Evolutionary conservation across 2,888 invertebrate species (phyloP).

Genomic region (Ormyrus labotus): DNA sequence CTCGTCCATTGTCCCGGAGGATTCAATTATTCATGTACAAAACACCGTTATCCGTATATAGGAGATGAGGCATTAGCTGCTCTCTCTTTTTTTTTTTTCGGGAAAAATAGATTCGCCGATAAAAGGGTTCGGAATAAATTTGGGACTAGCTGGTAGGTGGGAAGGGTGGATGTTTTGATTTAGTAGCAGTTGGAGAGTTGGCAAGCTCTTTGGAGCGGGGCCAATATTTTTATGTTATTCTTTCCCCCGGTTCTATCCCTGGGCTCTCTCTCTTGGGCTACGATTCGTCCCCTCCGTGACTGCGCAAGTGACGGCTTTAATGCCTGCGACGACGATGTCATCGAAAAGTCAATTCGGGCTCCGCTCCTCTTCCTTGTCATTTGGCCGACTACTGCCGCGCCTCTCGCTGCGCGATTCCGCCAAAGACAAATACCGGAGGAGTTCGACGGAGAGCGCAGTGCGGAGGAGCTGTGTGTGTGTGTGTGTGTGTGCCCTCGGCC

Average conservation of each 20-base stretch:
- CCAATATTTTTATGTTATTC: constrained; percentile 73
- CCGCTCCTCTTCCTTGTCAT: not conserved
- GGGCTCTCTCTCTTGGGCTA: constrained; percentile 5
- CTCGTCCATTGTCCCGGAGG: too few relatives aligned
- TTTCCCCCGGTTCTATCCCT: constrained; percentile 42
- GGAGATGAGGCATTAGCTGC: constrained; percentile 58
- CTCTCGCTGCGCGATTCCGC: too few relatives aligned
- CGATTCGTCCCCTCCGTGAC: constrained; percentile 37
- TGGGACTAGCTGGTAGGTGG: constrained; percentile 62
- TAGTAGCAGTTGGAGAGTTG: constrained; percentile 73
- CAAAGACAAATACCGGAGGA: too few relatives aligned
- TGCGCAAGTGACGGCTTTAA: constrained; percentile 50
- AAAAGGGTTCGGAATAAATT: constrained; percentile 73
- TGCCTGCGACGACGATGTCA: constrained; percentile 31
- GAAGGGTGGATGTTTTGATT: constrained; percentile 70
- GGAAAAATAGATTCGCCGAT: constrained; percentile 70
- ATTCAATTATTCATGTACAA: constrained; percentile 26
- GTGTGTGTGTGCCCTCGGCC: too few relatives aligned
- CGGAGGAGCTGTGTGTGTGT: too few relatives aligned
- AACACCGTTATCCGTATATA: not conserved
- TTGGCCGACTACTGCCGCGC: too few relatives aligned
- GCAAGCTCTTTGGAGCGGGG: constrained; percentile 72
- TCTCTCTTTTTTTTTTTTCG: constrained; percentile 67
- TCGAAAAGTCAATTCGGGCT: constrained; percentile 39
- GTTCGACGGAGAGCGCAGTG: too few relatives aligned